A percentile compares a stretch with the other conserved stretches of the same genome.
Conservation (phyloP, 2,113 vertebrate species). For the Phylloscopus trochilus region DNA sequence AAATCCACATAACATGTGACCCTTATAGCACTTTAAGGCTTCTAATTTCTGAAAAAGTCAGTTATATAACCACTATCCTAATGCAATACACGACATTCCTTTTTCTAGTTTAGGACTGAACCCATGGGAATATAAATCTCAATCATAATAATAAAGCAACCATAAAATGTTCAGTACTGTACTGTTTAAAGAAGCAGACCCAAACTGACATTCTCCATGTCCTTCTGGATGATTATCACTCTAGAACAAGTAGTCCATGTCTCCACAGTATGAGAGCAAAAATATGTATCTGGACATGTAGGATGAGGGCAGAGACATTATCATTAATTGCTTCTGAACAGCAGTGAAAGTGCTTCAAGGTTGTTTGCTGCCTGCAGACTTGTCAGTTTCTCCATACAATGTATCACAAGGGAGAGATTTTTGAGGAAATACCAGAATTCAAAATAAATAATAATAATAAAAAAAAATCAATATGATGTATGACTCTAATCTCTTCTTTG, state of each 20-base stretch:
- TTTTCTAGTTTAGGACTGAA: not conserved
- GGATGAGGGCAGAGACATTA: not conserved
- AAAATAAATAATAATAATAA: not conserved
- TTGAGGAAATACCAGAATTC: slow-evolving; percentile 17
- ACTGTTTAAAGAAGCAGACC: not conserved
- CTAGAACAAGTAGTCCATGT: not conserved
- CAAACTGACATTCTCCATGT: not conserved
- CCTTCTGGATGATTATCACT: not conserved
- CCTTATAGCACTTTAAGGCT: not conserved
- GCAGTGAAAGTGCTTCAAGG: slow-evolving; percentile 30
- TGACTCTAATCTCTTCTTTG: slow-evolving; percentile 47
- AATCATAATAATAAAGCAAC: not conserved
- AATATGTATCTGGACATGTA: not conserved
- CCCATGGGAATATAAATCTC: not conserved
- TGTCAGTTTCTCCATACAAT: slow-evolving; percentile 17
- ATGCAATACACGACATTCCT: not conserved
- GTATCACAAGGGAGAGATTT: slow-evolving; percentile 42
- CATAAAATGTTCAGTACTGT: not conserved
- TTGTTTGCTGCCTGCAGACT: slow-evolving; percentile 45
- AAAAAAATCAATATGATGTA: slow-evolving; percentile 30
- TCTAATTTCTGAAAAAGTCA: not conserved
- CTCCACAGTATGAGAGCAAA: not conserved
- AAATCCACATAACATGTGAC: not conserved
- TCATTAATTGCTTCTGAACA: slow-evolving; percentile 53
- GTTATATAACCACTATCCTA: not conserved